phyloP scores from a whole-genome alignment of 2,113 vertebrate genomes.

The Lucifuga dentata region DNA sequence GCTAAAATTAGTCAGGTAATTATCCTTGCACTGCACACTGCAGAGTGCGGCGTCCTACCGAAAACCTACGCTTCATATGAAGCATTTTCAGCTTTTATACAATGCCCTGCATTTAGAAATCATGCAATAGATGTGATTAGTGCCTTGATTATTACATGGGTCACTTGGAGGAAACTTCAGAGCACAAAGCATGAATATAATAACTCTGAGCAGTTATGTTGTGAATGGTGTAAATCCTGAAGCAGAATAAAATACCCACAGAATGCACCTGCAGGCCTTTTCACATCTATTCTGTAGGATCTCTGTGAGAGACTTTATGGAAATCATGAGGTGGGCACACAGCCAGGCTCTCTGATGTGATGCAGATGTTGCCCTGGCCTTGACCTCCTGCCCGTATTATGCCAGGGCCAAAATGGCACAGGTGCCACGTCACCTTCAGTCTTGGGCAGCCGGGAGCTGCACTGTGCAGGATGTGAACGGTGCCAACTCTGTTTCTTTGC shows the following conservation, averaged over 20 bases:
- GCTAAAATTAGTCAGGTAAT: slow-evolving; percentile 55
- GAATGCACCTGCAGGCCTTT: slow-evolving; percentile 23
- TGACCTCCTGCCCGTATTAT: slow-evolving; percentile 72
- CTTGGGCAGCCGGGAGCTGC: slow-evolving; percentile 59
- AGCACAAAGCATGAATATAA: background rate
- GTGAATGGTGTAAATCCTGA: background rate
- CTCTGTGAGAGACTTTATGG: slow-evolving; percentile 20
- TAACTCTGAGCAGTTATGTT: background rate
- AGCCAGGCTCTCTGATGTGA: slow-evolving; percentile 74
- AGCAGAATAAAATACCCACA: background rate
- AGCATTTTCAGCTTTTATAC: no score
- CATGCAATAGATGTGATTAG: slow-evolving; percentile 12
- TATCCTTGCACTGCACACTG: slow-evolving; percentile 16
- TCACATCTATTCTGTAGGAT: slow-evolving; percentile 50
- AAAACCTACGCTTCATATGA: background rate
- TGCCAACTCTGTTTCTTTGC: slow-evolving; percentile 68
- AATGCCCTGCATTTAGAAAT: background rate
- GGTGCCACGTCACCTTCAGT: slow-evolving; percentile 73
- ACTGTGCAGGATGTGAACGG: slow-evolving; percentile 60
- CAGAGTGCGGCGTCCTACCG: background rate
- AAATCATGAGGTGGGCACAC: slow-evolving; percentile 37
- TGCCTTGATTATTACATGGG: no score
- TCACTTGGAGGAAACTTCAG: background rate
- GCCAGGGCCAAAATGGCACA: slow-evolving; percentile 72
- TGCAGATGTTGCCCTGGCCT: slow-evolving; percentile 82